Base-by-base conservation (phyloP, 2,888 invertebrate species). In the Calliscelio sp. region DNA sequence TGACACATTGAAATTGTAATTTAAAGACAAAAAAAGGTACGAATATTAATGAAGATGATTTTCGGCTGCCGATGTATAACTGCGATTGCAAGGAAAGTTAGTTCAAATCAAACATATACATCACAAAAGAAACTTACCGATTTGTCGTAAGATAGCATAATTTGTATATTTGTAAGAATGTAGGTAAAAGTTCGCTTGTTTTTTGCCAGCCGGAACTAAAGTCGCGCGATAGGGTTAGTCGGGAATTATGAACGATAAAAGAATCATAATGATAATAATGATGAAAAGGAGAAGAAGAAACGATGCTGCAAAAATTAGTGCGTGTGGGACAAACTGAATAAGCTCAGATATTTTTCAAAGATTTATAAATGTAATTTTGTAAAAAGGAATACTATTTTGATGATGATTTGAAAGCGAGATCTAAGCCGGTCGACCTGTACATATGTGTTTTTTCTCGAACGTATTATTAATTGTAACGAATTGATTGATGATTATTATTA, bases 281-380 rank as follows among this genome's bases (percentile, higher is more conserved):
- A 35, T 44, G 35, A 71, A 46, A 11, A 25, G 25, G 2, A 24
- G 44, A 49, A n/a, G n/a, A n/a, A n/a, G n/a, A n/a, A n/a, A n/a
- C n/a, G n/a, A n/a, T n/a, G n/a, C n/a, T n/a, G n/a, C n/a, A 22
- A 24, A 24, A 75, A 75, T 16, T 79, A 81, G 84, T 86, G 88
- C 87, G 84, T 87, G 88, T 79, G 65, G 57, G 16, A 75, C 49
- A 32, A 71, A 83, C 49, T 85, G 89, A 86, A 78, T 85, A 85
- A 88, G 89, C 89, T 90, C 92, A 90, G 90, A 91, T 90, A 87
- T 90, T 90, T 88, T 86, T 87, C 89, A 91, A 89, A 89, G 89
- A 89, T 91, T 93, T 91, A 90, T 92, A 57, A 92, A 91, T 92
- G 92, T 92, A 92, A 93, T 93, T 93, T 93, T 93, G 93, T 92